Conservation (phyloP, 1,140 invertebrate genomes). For the Drosophila takahashii region DNA sequence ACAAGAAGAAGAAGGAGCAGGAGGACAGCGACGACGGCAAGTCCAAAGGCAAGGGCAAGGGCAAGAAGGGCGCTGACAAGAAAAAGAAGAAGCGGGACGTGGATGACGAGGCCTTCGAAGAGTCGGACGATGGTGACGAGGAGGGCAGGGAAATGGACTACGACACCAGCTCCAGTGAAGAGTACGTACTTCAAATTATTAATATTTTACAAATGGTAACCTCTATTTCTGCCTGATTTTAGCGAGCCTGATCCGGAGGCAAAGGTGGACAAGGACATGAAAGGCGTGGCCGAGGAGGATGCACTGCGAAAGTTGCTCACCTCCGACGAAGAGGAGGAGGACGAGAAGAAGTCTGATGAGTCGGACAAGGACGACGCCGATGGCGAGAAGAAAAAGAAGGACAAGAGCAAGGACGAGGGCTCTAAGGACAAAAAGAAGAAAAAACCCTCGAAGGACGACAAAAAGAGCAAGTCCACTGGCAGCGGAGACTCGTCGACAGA, state of each 20-base stretch:
- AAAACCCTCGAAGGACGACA: constrained; percentile 87
- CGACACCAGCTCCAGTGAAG: constrained; percentile 92
- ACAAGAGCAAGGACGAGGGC: constrained; percentile 87
- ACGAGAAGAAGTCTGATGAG: constrained; percentile 89
- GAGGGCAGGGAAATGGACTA: constrained; percentile 96
- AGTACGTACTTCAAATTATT: constrained; percentile 81
- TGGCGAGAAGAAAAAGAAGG: constrained; percentile 87
- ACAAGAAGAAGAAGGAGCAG: constrained; percentile 88
- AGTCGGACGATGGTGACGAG: constrained; percentile 98
- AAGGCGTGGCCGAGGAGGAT: constrained; percentile 95
- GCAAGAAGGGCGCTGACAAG: constrained; percentile 86
- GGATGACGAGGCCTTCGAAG: constrained; percentile 95
- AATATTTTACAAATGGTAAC: background rate
- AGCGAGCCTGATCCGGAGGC: constrained; percentile 91
- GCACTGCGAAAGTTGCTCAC: constrained; percentile 93
- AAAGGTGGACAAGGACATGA: constrained; percentile 90
- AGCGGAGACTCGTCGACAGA: constrained; percentile 87
- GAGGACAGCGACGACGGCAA: constrained; percentile 87
- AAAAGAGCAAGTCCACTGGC: constrained; percentile 85
- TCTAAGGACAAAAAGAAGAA: constrained; percentile 87
- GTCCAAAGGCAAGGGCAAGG: constrained; percentile 89
- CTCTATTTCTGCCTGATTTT: background rate
- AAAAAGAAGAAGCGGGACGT: constrained; percentile 92
- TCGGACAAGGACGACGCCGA: constrained; percentile 86
- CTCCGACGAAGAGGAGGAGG: constrained; percentile 96